Percentiles rank a stretch among this genome's conserved stretches.
Conservation (phyloP, 1,140 invertebrate genomes). For the Drosophila punjabiensis region DNA sequence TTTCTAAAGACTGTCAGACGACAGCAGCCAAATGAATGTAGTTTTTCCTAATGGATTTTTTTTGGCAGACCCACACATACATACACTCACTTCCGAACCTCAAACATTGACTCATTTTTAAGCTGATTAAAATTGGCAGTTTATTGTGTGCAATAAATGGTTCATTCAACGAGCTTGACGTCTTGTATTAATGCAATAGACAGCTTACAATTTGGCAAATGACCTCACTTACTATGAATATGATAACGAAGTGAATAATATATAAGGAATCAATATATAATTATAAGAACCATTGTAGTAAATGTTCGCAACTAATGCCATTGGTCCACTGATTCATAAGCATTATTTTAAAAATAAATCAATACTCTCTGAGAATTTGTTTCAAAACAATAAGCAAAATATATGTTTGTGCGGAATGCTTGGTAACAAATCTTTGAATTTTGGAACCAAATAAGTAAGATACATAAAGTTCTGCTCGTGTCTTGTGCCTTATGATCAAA, state of each 20-base stretch:
- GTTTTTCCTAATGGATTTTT: constrained; percentile 39
- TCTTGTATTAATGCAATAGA: neutral
- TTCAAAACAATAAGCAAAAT: neutral
- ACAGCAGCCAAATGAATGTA: constrained; percentile 28
- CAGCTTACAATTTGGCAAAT: constrained; percentile 4
- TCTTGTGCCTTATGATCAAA: neutral
- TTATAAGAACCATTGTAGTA: neutral
- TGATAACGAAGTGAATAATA: neutral
- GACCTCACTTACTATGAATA: neutral
- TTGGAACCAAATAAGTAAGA: neutral
- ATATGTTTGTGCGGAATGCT: neutral
- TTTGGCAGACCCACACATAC: constrained; percentile 3
- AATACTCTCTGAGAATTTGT: neutral
- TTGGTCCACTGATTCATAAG: neutral
- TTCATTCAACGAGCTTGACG: neutral
- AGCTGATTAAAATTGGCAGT: constrained; percentile 20
- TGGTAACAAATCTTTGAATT: neutral
- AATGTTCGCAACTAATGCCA: neutral
- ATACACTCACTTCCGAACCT: constrained; percentile 2
- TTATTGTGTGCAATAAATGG: constrained; percentile 24
- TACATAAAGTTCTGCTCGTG: neutral
- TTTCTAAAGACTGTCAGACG: constrained; percentile 26
- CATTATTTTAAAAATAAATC: constrained; percentile 13
- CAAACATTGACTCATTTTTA: constrained; percentile 21
- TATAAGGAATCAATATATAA: neutral